Evolutionary conservation across 2,797 vertebrate species (phyloP), one percentile per base, ranked within the genome.

Genomic region (Lindbergichthys nudifrons): DNA sequence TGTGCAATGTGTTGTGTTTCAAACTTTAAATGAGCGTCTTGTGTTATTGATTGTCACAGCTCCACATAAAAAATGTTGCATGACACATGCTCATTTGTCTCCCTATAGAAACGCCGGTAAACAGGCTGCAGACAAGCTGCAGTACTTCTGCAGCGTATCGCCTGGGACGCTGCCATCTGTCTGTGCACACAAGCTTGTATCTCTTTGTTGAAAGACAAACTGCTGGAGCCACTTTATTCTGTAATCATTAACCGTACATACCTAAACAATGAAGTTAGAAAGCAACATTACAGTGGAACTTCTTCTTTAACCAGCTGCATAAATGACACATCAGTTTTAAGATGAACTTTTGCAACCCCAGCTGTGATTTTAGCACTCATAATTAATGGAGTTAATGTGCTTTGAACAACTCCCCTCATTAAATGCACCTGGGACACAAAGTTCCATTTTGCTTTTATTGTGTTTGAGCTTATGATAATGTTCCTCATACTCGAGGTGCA

Each of bases 131-230:
- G 77, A 87, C 88, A 85, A 88, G 83, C 88, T 81, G 84, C 84
- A 71, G 70, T 62, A 68, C 72, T 74, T 81, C 70, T 79, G 78
- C 85, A 78, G 79, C 16, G 66, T 48, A 61, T 87, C 75, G 81
- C 85, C 82, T 82, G 85, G 87, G 88, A 89, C 12, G 82, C 77
- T 32, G 69, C 90, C 90, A 92, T 91, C 90, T 89, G 89, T 60
- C 62, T 82, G 59, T 71, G 48, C 71, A 64, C 26, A 66, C 59
- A 79, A 51, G 70, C 77, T 72, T 83, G 71, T 45, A 12, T 83
- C 67, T 84, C 72, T 83, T 84, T 81, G 74, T 80, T 78, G 63
- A 54, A 76, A 79, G 80, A 83, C 73, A 83, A 87, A 82, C 79
- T 82, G 72, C 68, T 52, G 15, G 6, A 70, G 15, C 57, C 32